Base-by-base conservation (phyloP, 2,888 invertebrate species). In the Meghimatium bilineatum region DNA sequence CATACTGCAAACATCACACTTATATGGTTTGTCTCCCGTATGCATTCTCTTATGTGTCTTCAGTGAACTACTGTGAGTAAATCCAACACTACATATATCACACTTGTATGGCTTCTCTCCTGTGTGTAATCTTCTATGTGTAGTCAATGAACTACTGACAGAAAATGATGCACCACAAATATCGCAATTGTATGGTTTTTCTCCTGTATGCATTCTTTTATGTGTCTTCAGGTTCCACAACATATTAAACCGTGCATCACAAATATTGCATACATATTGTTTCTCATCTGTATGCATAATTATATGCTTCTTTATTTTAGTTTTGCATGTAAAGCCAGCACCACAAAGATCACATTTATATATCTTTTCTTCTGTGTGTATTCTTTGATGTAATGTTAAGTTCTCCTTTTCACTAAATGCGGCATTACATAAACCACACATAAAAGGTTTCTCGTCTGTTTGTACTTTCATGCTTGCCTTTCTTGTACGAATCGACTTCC, bases 61-160 rank as follows among this genome's bases (percentile, higher is more conserved):
- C 14, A 72, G 44, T 2, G 44, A 44, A 26, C 72, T 49, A n/a
- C 72, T 49, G n/a, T 72, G 44, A 14, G 44, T 72, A 44, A 72
- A 72, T 26, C 72, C 72, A 49, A n/a, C 10, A 49, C 72, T 38
- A 44, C 72, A 72, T 1, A 72, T n/a, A 44, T 72, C 72, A 44
- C 72, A 72, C 49, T 44, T 72, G 72, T 72, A 72, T 10, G 72
- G 72, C 44, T 72, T 72, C 29, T 72, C 72, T 44, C 72, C 72
- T 29, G 72, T 72, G n/a, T 72, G 72, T 44, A 44, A 29, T 44
- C 72, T 72, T 44, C 49, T 72, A 10, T 72, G 72, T 72, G 72
- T 72, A 23, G 44, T 72, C n/a, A 72, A 17, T 12, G 49, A 44
- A 14, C 72, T 72, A 44, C 44, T 49, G 5, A 49, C 72, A 1